Evolutionary conservation across 2,113 vertebrate species (phyloP).

Genomic region (Sigmodon hispidus): DNA sequence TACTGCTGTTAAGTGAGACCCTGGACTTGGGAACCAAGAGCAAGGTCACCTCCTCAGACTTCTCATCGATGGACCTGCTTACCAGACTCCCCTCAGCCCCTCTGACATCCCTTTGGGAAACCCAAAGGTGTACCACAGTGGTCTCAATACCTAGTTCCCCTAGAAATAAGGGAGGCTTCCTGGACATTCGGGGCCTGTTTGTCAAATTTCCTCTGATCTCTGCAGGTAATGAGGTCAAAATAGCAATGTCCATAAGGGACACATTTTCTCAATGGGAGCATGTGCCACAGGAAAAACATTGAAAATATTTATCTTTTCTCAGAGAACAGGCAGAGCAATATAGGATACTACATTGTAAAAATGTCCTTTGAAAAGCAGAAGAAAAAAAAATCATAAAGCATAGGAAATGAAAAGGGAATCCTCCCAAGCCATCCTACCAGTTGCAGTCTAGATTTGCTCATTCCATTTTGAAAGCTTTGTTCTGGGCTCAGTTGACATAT

Average conservation of each 20-base stretch:
- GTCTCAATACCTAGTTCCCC: slow-evolving; percentile 22
- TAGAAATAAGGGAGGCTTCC: slow-evolving; percentile 46
- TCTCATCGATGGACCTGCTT: slow-evolving; percentile 53
- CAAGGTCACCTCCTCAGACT: slow-evolving; percentile 34
- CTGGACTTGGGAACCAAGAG: slow-evolving; percentile 41
- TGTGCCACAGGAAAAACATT: slow-evolving; percentile 75
- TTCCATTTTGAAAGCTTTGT: slow-evolving; percentile 67
- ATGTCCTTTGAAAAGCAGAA: slow-evolving; percentile 75
- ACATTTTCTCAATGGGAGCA: slow-evolving; percentile 77
- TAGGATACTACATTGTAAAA: slow-evolving; percentile 79
- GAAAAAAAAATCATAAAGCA: slow-evolving; percentile 70
- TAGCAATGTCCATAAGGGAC: slow-evolving; percentile 73
- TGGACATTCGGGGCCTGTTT: slow-evolving; percentile 49
- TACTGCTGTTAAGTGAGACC: slow-evolving; percentile 37
- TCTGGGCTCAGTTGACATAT: not conserved
- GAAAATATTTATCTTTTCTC: slow-evolving; percentile 81
- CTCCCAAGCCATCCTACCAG: slow-evolving; percentile 61
- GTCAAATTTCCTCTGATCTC: slow-evolving; percentile 75
- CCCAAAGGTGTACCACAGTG: slow-evolving; percentile 48
- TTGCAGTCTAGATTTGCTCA: slow-evolving; percentile 35
- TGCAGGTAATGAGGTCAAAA: slow-evolving; percentile 81
- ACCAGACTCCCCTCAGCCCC: slow-evolving; percentile 29
- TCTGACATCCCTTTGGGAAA: slow-evolving; percentile 57
- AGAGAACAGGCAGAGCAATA: slow-evolving; percentile 72
- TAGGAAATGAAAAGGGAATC: slow-evolving; percentile 79